Conservation (phyloP, 2,888 invertebrate species). For the Aphidius colemani region DNA sequence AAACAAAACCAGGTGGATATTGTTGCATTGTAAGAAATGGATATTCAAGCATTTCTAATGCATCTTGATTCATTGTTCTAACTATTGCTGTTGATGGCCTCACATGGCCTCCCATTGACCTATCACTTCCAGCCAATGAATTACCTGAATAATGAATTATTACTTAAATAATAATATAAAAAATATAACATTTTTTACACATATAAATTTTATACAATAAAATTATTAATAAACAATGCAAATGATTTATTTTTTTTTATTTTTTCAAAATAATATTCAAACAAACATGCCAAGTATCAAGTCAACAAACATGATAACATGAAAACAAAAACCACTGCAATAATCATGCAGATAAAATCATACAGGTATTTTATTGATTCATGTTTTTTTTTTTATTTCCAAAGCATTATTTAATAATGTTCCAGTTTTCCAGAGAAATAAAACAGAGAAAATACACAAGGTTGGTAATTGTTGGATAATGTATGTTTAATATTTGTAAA, state of each 20-base stretch:
- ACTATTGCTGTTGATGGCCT: conserved; percentile 63
- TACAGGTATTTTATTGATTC: no score
- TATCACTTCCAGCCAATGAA: conserved; percentile 72
- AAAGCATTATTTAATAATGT: conserved; percentile 3
- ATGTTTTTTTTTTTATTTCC: no score
- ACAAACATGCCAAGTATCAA: background rate
- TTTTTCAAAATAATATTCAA: background rate
- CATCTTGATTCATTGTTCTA: conserved; percentile 75
- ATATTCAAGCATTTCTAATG: conserved; percentile 89
- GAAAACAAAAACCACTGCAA: no score
- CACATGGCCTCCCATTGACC: conserved; percentile 67
- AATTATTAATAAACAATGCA: conserved; percentile 1
- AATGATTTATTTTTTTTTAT: background rate
- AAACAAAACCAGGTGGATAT: conserved; percentile 86
- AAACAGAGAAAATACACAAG: background rate
- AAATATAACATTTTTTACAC: no score
- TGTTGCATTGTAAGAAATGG: conserved; percentile 93
- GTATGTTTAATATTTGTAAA: background rate
- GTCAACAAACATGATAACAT: background rate
- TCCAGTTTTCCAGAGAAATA: background rate
- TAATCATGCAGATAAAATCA: no score
- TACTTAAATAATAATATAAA: no score
- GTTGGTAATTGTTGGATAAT: background rate
- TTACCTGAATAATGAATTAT: conserved; percentile 65
- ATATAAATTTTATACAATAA: background rate